phyloP scores from a whole-genome alignment of 1,140 invertebrate species.

The Listronotus oregonensis region DNA sequence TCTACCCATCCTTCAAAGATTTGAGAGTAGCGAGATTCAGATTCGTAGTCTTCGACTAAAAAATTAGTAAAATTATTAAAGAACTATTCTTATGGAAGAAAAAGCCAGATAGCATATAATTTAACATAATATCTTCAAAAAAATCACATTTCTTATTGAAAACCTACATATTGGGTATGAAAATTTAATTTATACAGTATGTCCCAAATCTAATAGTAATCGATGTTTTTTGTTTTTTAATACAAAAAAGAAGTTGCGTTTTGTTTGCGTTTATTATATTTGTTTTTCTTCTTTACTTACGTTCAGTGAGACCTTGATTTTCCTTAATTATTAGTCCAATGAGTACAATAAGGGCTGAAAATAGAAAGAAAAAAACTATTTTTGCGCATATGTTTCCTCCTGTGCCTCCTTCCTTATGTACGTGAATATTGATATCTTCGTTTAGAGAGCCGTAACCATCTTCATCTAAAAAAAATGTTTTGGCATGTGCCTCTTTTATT shows the following conservation, averaged over 20 bases:
- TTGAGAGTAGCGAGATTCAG: constrained; percentile 72
- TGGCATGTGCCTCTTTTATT: too few relatives aligned
- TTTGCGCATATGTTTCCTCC: constrained; percentile 82
- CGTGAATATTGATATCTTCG: constrained; percentile 73
- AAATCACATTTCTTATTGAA: too few relatives aligned
- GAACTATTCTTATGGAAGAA: too few relatives aligned
- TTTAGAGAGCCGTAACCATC: constrained; percentile 43
- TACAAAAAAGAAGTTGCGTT: too few relatives aligned
- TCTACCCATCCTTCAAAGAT: constrained; percentile 81
- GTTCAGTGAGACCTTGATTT: constrained; percentile 74
- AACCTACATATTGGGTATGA: too few relatives aligned
- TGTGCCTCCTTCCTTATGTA: constrained; percentile 73
- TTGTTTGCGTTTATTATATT: too few relatives aligned
- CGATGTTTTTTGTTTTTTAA: too few relatives aligned
- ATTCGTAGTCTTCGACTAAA: constrained; percentile 72
- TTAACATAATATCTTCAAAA: too few relatives aligned
- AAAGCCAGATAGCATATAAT: too few relatives aligned
- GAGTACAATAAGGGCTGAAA: constrained; percentile 70
- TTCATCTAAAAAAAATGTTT: constrained; percentile 40
- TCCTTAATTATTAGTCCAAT: constrained; percentile 79
- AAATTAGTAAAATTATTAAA: constrained; percentile 11
- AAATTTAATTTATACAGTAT: too few relatives aligned
- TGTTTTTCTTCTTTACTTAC: constrained; percentile 60
- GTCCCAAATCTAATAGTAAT: too few relatives aligned
- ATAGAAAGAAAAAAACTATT: constrained; percentile 76